phyloP scores from a whole-genome alignment of 2,113 vertebrate species.

The Ictalurus furcatus region DNA sequence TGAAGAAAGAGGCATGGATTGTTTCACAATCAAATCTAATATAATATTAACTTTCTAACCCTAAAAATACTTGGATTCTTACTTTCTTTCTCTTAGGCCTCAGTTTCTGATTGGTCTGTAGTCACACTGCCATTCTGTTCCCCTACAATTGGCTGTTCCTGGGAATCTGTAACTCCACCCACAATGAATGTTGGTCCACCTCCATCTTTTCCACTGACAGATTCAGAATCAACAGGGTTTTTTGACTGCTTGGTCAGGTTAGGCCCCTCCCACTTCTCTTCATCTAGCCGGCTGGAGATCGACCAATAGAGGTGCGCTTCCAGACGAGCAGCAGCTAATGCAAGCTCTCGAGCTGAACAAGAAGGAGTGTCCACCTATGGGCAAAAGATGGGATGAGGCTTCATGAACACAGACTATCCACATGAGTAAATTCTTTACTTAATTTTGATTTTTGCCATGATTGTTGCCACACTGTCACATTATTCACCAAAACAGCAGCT shows the following conservation, averaged over 20 bases:
- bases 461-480: not conserved
- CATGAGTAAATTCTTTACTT: not conserved
- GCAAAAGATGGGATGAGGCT: constrained; percentile 59
- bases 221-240: constrained; percentile 64
- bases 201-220: constrained; percentile 63
- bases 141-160: constrained; percentile 67
- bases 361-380: constrained; percentile 87
- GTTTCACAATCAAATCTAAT: constrained; percentile 44
- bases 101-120: constrained; percentile 80
- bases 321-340: constrained; percentile 79
- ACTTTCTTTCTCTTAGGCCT: constrained; percentile 69
- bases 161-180: constrained; percentile 74
- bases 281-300: constrained; percentile 89
- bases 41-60: not conserved
- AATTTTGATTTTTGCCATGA: not conserved
- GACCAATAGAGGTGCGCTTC: constrained; percentile 96
- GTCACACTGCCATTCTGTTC: constrained; percentile 81
- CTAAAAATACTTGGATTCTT: constrained; percentile 21
- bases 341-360: constrained; percentile 85
- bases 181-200: constrained; percentile 66
- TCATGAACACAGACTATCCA: not conserved
- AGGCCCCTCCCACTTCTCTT: constrained; percentile 72
- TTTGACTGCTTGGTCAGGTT: constrained; percentile 62
- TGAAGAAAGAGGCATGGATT: constrained; percentile 34
- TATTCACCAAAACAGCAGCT: not conserved